Evolutionary conservation across 2,797 vertebrate species (phyloP).

Genomic region (Odontamblyopus rebecca): DNA sequence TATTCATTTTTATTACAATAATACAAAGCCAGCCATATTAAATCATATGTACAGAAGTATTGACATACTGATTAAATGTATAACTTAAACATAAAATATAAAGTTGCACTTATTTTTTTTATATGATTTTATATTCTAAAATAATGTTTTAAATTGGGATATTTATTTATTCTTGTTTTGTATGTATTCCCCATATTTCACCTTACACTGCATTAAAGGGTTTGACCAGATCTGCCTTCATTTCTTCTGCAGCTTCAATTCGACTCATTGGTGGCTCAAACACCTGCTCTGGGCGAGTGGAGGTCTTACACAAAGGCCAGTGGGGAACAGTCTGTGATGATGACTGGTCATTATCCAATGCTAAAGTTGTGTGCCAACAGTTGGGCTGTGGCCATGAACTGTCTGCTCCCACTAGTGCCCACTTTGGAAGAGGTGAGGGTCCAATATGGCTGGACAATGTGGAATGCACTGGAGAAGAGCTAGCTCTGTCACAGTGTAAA

Average conservation of each 20-base stretch:
- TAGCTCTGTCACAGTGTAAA: conserved; percentile 47
- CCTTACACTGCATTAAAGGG: background rate
- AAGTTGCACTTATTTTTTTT: background rate
- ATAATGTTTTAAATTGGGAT: no score
- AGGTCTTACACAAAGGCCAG: conserved; percentile 50
- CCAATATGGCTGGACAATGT: conserved; percentile 74
- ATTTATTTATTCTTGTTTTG: no score
- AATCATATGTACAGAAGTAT: no score
- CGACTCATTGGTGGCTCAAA: conserved; percentile 36
- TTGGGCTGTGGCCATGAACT: conserved; percentile 65
- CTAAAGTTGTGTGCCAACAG: conserved; percentile 68
- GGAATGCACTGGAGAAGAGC: conserved; percentile 56
- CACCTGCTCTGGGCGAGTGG: conserved; percentile 69
- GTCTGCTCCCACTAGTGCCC: conserved; percentile 44
- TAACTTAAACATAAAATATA: background rate
- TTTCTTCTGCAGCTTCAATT: conserved; percentile 46
- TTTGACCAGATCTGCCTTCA: background rate
- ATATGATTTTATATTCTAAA: background rate
- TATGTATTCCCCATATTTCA: no score
- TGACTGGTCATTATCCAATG: conserved; percentile 52
- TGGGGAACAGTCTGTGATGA: conserved; percentile 76
- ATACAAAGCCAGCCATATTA: background rate
- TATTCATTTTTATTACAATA: background rate
- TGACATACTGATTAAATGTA: no score
- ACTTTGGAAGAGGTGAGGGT: conserved; percentile 66